Evolutionary conservation across 1,140 invertebrate species (phyloP).

Genomic region (Telenomus remus): DNA sequence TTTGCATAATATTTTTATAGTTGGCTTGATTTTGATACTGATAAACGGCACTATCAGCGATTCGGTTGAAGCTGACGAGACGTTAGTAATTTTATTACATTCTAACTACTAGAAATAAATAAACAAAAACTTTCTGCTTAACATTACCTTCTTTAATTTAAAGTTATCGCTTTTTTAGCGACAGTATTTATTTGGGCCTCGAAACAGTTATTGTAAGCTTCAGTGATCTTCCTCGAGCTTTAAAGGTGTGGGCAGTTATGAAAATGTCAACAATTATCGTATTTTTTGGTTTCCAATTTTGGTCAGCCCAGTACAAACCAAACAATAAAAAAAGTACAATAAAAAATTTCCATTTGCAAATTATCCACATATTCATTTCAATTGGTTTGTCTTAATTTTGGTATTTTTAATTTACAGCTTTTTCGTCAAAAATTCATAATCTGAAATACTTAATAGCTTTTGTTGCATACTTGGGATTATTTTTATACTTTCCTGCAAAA

Average conservation of each 20-base stretch:
- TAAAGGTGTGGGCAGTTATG: constrained; percentile 78
- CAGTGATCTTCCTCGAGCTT: constrained; percentile 76
- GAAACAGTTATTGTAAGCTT: constrained; percentile 71
- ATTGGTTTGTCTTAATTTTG: too few relatives aligned
- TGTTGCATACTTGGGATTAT: constrained; percentile 35
- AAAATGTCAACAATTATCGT: constrained; percentile 73
- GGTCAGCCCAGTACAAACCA: constrained; percentile 69
- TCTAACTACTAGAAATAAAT: too few relatives aligned
- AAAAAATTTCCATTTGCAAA: constrained; percentile 13
- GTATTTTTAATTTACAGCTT: constrained; percentile 15
- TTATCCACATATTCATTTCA: too few relatives aligned
- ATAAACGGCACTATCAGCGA: constrained; percentile 84
- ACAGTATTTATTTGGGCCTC: constrained; percentile 15
- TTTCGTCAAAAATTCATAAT: constrained; percentile 6
- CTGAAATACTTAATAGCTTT: constrained; percentile 40
- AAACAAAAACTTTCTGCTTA: too few relatives aligned
- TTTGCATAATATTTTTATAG: constrained; percentile 90
- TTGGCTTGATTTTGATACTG: constrained; percentile 84
- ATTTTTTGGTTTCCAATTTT: constrained; percentile 77
- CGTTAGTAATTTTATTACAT: constrained; percentile 76
- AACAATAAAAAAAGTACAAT: constrained; percentile 38
- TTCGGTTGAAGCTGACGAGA: constrained; percentile 82
- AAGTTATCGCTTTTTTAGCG: background rate
- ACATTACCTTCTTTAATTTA: too few relatives aligned
- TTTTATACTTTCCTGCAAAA: constrained; percentile 74